Evolutionary conservation across 2,888 invertebrate species (phyloP), one percentile per base, ranked within the genome.

Genomic region (Torymus aiolomorphi): DNA sequence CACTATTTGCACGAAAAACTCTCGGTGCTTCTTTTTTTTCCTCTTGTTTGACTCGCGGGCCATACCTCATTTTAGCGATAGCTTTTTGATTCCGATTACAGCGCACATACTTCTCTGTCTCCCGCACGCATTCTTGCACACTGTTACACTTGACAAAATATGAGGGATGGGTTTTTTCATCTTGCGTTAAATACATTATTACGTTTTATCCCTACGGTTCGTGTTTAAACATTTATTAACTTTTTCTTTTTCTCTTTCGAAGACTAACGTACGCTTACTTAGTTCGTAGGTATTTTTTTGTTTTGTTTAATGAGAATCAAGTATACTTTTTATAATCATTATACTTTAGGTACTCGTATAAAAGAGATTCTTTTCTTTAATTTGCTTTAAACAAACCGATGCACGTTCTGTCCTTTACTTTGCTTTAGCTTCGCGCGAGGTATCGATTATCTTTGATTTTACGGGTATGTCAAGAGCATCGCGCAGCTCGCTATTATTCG

Each of bases 171-270:
- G 78, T 83, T 83, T 67, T 63, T 42, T 42, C 42, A 42, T 59
- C 63, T 67, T 61, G 62, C 66, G 61, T 63, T 67, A 52, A 85
- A 84, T 82, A 81, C 2, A 84, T 84, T 82, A 83, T 84, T 80
- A 84, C 84, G 83, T 83, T 86, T 59, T 84, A 81, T 77, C 85
- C 85, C 83, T 86, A 83, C 82, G 83, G 85, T 85, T 85, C 83
- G 84, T 85, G 42, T 83, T 86, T 84, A 82, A 87, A 88, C 86
- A 87, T 87, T 88, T 86, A 88, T 86, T 86, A 84, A 83, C 16
- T 72, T 66, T 72, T 62, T 42, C 52, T 10, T 63, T 63, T n/a
- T 42, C 42, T 8, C 57, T 57, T 13, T 85, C 85, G 79, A 84
- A 84, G 85, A 87, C 84, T 86, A 86, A 86, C 42, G 42, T 42